Percentiles rank a stretch among this genome's conserved stretches.
These are phyloP conservation scores for Bombyx mandarina DNA, from an alignment of 1,140 invertebrate genomes.

Conservation along the genomic window DNA sequence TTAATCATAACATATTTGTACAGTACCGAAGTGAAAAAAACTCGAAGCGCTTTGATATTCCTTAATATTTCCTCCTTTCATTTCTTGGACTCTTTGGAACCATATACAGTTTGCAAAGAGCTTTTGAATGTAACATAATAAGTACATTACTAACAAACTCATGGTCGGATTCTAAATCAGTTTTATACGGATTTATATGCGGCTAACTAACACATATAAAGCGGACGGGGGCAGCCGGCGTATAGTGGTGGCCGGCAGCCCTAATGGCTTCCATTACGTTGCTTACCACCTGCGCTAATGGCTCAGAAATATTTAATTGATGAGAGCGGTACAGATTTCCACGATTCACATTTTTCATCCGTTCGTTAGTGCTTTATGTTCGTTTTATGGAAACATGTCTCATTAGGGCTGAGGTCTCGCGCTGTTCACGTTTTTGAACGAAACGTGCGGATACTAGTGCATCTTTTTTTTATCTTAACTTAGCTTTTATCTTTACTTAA, in stretches of 20 bases:
- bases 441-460: too few relatives aligned
- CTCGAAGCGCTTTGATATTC: too few relatives aligned
- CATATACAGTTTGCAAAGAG: too few relatives aligned
- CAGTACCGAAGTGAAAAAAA: too few relatives aligned
- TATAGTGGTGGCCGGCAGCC: conserved; percentile 22
- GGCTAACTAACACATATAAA: conserved; percentile 44
- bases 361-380: conserved; percentile 15
- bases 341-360: conserved; percentile 51
- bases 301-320: conserved; percentile 67
- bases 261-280: conserved; percentile 64
- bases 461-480: too few relatives aligned
- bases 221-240: conserved; percentile 21
- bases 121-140: too few relatives aligned
- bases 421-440: too few relatives aligned
- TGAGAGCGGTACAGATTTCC: conserved; percentile 51
- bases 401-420: too few relatives aligned
- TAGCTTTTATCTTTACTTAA: too few relatives aligned
- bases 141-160: conserved; percentile 8
- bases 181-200: conserved; percentile 24
- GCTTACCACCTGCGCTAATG: conserved; percentile 62
- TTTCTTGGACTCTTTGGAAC: too few relatives aligned
- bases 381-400: not conserved
- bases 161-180: conserved; percentile 19
- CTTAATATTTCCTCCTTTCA: too few relatives aligned
- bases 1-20: too few relatives aligned